Base-by-base conservation (phyloP, 1,140 invertebrate genomes). In the Heliconius eleuchia region DNA sequence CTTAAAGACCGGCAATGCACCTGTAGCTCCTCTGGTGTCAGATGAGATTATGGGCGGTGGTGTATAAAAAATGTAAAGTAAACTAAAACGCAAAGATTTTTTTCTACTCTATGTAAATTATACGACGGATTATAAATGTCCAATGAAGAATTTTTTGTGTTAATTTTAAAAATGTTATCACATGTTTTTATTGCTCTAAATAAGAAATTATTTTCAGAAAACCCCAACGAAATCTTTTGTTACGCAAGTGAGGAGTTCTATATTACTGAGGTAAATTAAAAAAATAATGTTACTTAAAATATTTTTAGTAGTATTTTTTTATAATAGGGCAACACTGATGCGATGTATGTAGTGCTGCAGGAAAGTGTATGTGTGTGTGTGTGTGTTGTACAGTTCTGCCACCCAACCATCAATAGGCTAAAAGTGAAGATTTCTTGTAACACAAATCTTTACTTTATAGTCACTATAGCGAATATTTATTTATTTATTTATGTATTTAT, bases 191-290 rank as follows among this genome's bases (percentile, higher is more conserved):
- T 18, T 6, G 60, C 27, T 66, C 13, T 66, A 30, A 66, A 66
- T 66, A 66, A 66, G 11, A 30, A 66, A 30, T 30, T 66, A 2
- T 82, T 66, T 73, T 75, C 79, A 85, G 83, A 83, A 74, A 82
- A 85, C 46, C 50, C 52, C 18, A 77, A 84, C n/a, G 83, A 88
- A 76, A 72, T 84, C 2, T 70, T 88, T 6, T 89, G 87, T 74
- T 88, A 85, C 39, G 57, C 84, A 6, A 88, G 82, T 50, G 86
- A 87, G 52, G 83, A 81, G 13, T 79, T 83, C 55, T 87, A 84
- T 27, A 83, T 88, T 30, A 86, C 85, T 34, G 76, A 84, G 70
- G 87, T 87, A 82, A 72, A 79, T 81, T 27, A 66, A 66, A 2
- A 27, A 66, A 57, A n/a, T n/a, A n/a, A 60, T 23, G 19, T 27